Evolutionary conservation across 2,113 vertebrate genomes (phyloP), one percentile per base, ranked within the genome.

Genomic region (Tamias sibiricus): DNA sequence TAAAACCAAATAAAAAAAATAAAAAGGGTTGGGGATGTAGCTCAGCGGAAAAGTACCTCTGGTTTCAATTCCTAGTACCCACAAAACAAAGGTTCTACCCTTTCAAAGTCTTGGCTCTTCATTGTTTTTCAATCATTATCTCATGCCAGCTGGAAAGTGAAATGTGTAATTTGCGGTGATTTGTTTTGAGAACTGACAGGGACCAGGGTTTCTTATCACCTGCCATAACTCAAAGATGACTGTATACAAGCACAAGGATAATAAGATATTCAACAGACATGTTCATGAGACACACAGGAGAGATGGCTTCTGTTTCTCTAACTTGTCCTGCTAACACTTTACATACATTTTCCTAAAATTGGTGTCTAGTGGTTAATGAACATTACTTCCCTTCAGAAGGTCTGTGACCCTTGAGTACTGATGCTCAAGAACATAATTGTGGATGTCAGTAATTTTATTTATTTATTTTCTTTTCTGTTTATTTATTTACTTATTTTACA

Each of bases 161-260:
- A 30, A 22, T 82, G 44, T 22, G 26, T 89, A 69, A 89, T 95
- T 72, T 86, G 79, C 20, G 7, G 35, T 66, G 47, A 68, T 93
- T 95, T 96, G 35, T 84, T 96, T 54, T 49, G 26, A 87, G 64
- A 71, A 49, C 26, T 84, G 64, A 75, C 7, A n/a, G 35, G 22
- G 40, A 82, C 35, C 72, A 26, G 24, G 28, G 19, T 72, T 91
- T 77, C 74, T 35, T 35, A 0, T 77, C 52, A 52, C 68, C 24
- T 59, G 30, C 10, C 81, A 16, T 75, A 72, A 59, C 64, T 75
- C 35, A 81, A 66, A 87, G 35, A 28, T 4, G 8, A 47, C 62
- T 37, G 8, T 54, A n/a, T 1, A 4, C 42, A 64, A 74, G 37
- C 16, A 16, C 2, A 0, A 9, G 35, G 1, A 4, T 71, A 16